Evolutionary conservation across 2,888 invertebrate genomes (phyloP), one percentile per base, ranked within the genome.

Genomic region (Sylvicola cinctus): DNA sequence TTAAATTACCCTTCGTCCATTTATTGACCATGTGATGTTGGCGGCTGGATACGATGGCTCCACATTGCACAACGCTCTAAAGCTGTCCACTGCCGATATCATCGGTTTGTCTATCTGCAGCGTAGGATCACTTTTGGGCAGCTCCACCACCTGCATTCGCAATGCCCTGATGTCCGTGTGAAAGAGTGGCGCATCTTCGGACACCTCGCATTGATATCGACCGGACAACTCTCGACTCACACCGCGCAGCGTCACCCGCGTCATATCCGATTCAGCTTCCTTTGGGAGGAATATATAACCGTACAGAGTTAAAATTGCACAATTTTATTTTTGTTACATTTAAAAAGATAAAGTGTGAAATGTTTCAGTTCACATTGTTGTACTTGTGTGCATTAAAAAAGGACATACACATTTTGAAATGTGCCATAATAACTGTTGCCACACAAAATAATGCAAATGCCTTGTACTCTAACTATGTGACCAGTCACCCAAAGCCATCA

Each of bases 111-210:
- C 63, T 34, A 64, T 60, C 40, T 61, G 56, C 48, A 66, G 52
- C 14, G 60, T 55, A 13, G 65, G 65, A 31, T 60, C 62, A 38
- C 62, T 61, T 36, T 62, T 61, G 20, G 65, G 65, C 41, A 65
- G 49, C 46, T 65, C 66, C 46, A 65, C 63, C 40, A 66, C 65
- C 46, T 65, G 63, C 58, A 66, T 59, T 43, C 60, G 54, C 25
- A 65, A 61, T 8, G 61, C 52, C 27, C 62, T 58, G 40, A 65
- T 64, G 39, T 64, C 65, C 12, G 66, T 66, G 44, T 66, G 66
- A 43, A 66, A 66, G 32, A 63, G 55, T 6, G 66, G 66, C 25
- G 63, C 65, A 51, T 66, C 66, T 39, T 65, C 66, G n/a, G 65
- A 65, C 28, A 66, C 66, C 51, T 66, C 66, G 42, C 66, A 66